Percentiles rank a stretch among this genome's conserved stretches.
phyloP scores from a whole-genome alignment of 2,113 vertebrate species.

The Leptocoma aspasia region DNA sequence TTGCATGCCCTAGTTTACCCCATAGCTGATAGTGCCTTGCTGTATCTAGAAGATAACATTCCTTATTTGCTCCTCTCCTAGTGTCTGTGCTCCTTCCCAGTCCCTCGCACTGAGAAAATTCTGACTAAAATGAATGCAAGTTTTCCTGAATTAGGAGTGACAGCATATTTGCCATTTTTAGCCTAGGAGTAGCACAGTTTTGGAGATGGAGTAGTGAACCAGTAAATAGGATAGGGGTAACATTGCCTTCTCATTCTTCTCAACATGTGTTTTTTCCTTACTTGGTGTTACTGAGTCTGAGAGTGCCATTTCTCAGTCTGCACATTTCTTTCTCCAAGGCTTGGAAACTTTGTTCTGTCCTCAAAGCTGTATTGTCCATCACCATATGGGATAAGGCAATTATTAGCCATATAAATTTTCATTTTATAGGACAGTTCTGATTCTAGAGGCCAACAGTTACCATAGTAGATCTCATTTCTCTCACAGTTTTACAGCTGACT shows the following conservation, averaged over 20 bases:
- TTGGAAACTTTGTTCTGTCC: slow-evolving; percentile 15
- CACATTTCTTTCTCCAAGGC: not conserved
- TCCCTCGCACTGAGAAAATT: not conserved
- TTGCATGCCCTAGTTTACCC: not conserved
- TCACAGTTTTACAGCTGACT: not conserved
- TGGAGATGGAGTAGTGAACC: slow-evolving; percentile 12
- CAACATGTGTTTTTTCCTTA: not conserved
- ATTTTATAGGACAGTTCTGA: slow-evolving; percentile 51
- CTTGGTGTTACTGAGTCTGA: not conserved
- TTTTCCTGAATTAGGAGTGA: slow-evolving; percentile 22
- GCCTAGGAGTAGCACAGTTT: not conserved
- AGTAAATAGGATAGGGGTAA: not conserved
- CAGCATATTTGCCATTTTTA: slow-evolving; percentile 7
- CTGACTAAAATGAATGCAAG: not conserved
- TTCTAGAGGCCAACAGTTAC: slow-evolving; percentile 29
- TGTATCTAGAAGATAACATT: not conserved
- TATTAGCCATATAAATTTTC: slow-evolving; percentile 58
- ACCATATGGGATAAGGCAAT: slow-evolving; percentile 46
- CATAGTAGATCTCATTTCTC: not conserved
- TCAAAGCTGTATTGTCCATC: not conserved
- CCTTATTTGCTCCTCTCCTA: not conserved
- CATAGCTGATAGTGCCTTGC: not conserved
- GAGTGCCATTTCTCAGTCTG: not conserved
- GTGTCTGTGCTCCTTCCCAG: not conserved
- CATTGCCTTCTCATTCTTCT: not conserved